These are phyloP conservation scores for Carabus problematicus DNA, from an alignment of 2,888 invertebrate species.

Conservation along the genomic window DNA sequence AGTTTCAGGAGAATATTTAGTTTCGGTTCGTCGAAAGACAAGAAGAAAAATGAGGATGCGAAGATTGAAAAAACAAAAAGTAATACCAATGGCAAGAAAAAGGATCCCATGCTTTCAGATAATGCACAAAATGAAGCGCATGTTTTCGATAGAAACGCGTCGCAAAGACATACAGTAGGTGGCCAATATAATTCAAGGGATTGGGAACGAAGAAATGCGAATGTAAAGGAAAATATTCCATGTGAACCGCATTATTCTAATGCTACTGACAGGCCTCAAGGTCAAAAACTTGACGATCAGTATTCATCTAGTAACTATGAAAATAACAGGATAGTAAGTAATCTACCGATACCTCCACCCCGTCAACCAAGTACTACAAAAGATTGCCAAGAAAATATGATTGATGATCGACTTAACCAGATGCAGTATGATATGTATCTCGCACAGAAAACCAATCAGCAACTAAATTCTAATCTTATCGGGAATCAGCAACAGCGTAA, in stretches of 20 bases:
- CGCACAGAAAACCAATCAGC: constrained; percentile 38
- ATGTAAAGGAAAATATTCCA: constrained; percentile 22
- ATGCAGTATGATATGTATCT: constrained; percentile 35
- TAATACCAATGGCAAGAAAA: constrained; percentile 45
- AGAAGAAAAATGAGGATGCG: constrained; percentile 55
- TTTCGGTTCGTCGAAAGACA: constrained; percentile 53
- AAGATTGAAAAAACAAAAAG: constrained; percentile 46
- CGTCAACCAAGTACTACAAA: constrained; percentile 13
- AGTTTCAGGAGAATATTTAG: constrained; percentile 55
- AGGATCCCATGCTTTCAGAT: constrained; percentile 46
- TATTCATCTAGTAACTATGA: constrained; percentile 25
- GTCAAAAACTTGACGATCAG: constrained; percentile 6
- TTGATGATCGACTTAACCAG: constrained; percentile 29
- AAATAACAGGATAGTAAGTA: constrained; percentile 21
- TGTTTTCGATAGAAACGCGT: constrained; percentile 51
- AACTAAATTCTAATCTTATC: constrained; percentile 31
- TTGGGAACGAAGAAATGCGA: constrained; percentile 17
- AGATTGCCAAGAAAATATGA: constrained; percentile 16
- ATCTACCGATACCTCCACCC: constrained; percentile 18
- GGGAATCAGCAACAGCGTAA: constrained; percentile 18
- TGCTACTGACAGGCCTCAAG: constrained; percentile 21
- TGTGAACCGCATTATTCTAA: constrained; percentile 32
- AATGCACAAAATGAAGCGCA: constrained; percentile 55
- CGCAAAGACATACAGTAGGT: constrained; percentile 50
- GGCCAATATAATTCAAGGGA: constrained; percentile 28